A percentile compares a stretch with the other conserved stretches of the same genome.
phyloP scores from a whole-genome alignment of 2,888 invertebrate genomes.

The Acronicta psi region DNA sequence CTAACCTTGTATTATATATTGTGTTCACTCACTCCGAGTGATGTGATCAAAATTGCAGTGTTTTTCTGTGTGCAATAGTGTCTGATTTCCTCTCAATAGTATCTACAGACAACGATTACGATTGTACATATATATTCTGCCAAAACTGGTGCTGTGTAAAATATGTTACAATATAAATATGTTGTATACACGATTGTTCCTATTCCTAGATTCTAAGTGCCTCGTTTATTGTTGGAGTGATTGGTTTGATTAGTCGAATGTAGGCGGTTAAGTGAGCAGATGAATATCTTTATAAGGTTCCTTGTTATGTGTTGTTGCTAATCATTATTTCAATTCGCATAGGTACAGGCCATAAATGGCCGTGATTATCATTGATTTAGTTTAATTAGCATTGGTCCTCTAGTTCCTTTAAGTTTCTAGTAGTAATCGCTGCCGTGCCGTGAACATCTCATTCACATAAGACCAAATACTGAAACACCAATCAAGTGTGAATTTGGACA shows the following conservation, averaged over 20 bases:
- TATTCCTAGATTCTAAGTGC: conserved; percentile 34
- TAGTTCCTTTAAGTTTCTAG: not conserved
- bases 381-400: not conserved
- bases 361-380: conserved; percentile 1
- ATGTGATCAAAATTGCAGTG: no score
- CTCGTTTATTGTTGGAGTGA: conserved; percentile 38
- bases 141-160: no score
- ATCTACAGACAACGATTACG: no score
- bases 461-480: not conserved
- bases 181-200: conserved; percentile 23
- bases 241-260: conserved; percentile 45
- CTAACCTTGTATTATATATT: no score
- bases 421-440: not conserved
- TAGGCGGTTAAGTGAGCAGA: conserved; percentile 41
- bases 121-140: no score
- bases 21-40: no score
- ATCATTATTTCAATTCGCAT: conserved; percentile 1
- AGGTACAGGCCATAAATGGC: not conserved
- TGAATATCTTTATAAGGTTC: conserved; percentile 40
- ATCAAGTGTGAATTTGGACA: not conserved
- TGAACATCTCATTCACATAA: not conserved
- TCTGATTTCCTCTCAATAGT: no score
- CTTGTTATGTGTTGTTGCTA: conserved; percentile 19
- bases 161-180: not conserved
- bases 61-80: no score